These are phyloP conservation scores for Nymphalis urticae DNA, from an alignment of 2,888 invertebrate species.

Conservation along the genomic window DNA sequence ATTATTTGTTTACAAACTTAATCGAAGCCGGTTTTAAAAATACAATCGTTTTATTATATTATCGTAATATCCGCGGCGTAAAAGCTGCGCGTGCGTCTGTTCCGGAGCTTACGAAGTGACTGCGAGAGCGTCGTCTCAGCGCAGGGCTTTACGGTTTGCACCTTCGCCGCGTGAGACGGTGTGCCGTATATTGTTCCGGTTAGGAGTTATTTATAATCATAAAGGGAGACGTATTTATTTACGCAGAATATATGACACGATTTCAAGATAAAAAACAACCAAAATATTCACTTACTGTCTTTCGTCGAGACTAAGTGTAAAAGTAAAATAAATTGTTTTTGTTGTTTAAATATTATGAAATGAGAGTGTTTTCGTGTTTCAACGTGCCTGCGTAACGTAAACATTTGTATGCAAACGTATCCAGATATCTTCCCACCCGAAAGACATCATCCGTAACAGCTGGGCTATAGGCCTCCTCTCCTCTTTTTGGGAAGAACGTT, in stretches of 20 bases:
- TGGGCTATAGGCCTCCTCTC: too few species aligned
- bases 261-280: constrained; percentile 62
- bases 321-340: constrained; percentile 15
- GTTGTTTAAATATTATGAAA: constrained; percentile 30
- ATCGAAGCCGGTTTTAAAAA: constrained; percentile 39
- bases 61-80: constrained; percentile 52
- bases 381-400: constrained; percentile 19
- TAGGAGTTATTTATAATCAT: constrained; percentile 77
- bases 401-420: constrained; percentile 18
- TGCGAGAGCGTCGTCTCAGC: constrained; percentile 53
- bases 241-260: constrained; percentile 73
- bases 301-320: constrained; percentile 27
- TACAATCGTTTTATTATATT: constrained; percentile 49
- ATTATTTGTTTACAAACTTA: constrained; percentile 66
- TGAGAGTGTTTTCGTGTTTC: constrained; percentile 18
- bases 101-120: constrained; percentile 64
- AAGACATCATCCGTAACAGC: too few species aligned
- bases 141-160: constrained; percentile 62
- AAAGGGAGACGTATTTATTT: constrained; percentile 73
- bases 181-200: constrained; percentile 78
- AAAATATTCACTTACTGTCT: constrained; percentile 40
- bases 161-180: constrained; percentile 74
- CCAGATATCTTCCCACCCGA: not conserved
- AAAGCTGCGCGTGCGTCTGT: constrained; percentile 58
- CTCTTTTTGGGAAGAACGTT: too few species aligned